Percentiles rank a stretch among this genome's conserved stretches.
Conservation (phyloP, 35 echinoderm and acorn worm species). For the Patiria miniata region DNA sequence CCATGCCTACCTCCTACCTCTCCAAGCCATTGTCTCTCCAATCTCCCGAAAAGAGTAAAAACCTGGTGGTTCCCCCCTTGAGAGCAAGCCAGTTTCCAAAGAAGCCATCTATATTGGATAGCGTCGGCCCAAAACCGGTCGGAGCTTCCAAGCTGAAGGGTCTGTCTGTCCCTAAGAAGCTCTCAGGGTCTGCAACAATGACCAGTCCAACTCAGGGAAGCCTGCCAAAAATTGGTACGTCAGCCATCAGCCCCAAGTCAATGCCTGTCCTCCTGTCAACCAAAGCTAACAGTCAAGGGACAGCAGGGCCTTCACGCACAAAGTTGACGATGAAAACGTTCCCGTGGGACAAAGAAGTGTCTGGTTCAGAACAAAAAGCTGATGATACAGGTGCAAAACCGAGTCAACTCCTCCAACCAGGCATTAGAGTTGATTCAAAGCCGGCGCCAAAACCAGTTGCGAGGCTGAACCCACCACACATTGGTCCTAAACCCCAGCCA, state of each 20-base stretch:
- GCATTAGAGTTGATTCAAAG: not conserved
- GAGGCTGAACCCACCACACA: not conserved
- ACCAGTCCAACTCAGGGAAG: not conserved
- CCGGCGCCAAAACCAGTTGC: not conserved
- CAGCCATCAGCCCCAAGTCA: constrained; percentile 41
- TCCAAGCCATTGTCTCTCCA: not conserved
- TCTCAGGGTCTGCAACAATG: constrained; percentile 42
- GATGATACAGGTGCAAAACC: not conserved
- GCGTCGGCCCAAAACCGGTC: constrained; percentile 24
- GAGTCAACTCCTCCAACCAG: no score
- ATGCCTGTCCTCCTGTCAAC: constrained; percentile 40
- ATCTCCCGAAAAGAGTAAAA: not conserved
- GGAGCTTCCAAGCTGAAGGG: constrained; percentile 60
- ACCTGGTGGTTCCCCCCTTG: constrained; percentile 32
- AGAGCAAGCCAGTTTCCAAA: constrained; percentile 21
- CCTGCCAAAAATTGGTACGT: constrained; percentile 47
- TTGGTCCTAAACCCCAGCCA: no score
- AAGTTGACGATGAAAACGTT: constrained; percentile 61
- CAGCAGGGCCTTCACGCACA: not conserved
- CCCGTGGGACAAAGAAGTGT: constrained; percentile 52
- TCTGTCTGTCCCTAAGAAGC: constrained; percentile 85
- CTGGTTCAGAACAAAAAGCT: not conserved
- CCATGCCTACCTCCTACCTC: not conserved
- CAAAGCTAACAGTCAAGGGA: constrained; percentile 7
- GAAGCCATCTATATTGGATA: constrained; percentile 59